Evolutionary conservation across 92 coral and sea anemone species (phyloP), one percentile per base, ranked within the genome.

Genomic region (Meandrina meandrites): DNA sequence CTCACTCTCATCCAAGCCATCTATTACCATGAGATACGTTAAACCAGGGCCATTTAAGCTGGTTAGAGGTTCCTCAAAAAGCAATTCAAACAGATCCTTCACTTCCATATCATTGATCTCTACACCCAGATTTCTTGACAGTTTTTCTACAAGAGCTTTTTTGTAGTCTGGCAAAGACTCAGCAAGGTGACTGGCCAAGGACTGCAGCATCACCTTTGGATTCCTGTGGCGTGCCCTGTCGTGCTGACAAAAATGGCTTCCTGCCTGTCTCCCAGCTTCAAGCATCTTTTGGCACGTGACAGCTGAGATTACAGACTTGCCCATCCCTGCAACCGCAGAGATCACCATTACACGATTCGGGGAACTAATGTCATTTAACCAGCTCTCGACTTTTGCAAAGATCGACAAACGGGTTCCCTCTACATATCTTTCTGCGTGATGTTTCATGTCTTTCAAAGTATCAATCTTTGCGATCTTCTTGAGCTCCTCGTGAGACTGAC

Each of bases 271-370:
- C 8, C 88, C 81, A 64, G 68, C 32, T 60, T 86, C 56, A 21
- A 32, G 60, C 78, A 89, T 78, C 35, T 70, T 73, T 69, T 82
- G 69, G 62, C 94, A 92, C 8, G 70, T 68, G 42, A 64, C 57
- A 28, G 92, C 94, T 42, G 94, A 86, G 42, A 92, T 71, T 4
- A 92, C 94, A 13, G 94, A 89, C 70, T 92, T 92, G 17, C 94
- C 94, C 86, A 92, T 90, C n/a, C 94, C 94, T 1, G 94, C 88
- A 78, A 40, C 64, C 19, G 81, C 94, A 56, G 81, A 76, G 37
- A 92, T 80, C 21, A 89, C 82, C 77, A 78, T 54, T 54, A 89
- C 92, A 32, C 86, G 85, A 70, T 76, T 72, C 48, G 79, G 68
- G 8, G 89, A 90, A 51, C 70, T 86, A 30, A 35, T 69, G 30